phyloP scores from a whole-genome alignment of 2,113 vertebrate species.

The Alexandromys fortis region DNA sequence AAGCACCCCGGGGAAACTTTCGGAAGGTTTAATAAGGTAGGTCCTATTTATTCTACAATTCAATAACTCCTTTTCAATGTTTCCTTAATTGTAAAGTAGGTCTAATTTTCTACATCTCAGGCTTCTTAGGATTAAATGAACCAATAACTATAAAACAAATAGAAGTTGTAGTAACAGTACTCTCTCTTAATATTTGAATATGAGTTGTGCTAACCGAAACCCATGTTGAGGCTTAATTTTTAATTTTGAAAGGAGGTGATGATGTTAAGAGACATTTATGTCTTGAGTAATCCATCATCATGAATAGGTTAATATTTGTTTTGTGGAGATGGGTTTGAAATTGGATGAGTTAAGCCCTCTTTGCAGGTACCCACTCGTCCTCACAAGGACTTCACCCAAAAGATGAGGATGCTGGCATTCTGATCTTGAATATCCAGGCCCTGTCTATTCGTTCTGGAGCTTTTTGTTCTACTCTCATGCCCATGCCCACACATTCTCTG shows the following conservation, averaged over 20 bases:
- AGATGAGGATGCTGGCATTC: not conserved
- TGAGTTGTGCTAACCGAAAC: not conserved
- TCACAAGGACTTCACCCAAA: not conserved
- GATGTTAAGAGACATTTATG: not conserved
- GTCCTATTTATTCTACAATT: not conserved
- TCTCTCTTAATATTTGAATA: not conserved
- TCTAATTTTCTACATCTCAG: not conserved
- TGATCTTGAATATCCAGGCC: not conserved
- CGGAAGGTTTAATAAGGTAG: not conserved
- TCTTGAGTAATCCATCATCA: not conserved
- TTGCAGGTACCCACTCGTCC: not conserved
- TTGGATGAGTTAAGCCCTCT: not conserved
- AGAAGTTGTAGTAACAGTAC: not conserved
- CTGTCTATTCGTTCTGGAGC: slow-evolving; percentile 1
- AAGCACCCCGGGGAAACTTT: not conserved
- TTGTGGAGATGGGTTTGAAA: not conserved
- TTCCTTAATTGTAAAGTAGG: not conserved
- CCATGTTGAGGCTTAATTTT: not conserved
- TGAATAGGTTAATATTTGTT: not conserved
- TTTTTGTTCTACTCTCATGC: slow-evolving; percentile 7
- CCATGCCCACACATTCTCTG: not conserved
- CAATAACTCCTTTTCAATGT: not conserved
- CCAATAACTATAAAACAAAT: slow-evolving; percentile 12
- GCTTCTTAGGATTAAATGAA: not conserved
- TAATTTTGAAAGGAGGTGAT: not conserved